Percentiles rank a stretch among this genome's conserved stretches.
Conservation (phyloP, 1,140 invertebrate genomes). For the Apis cerana region DNA sequence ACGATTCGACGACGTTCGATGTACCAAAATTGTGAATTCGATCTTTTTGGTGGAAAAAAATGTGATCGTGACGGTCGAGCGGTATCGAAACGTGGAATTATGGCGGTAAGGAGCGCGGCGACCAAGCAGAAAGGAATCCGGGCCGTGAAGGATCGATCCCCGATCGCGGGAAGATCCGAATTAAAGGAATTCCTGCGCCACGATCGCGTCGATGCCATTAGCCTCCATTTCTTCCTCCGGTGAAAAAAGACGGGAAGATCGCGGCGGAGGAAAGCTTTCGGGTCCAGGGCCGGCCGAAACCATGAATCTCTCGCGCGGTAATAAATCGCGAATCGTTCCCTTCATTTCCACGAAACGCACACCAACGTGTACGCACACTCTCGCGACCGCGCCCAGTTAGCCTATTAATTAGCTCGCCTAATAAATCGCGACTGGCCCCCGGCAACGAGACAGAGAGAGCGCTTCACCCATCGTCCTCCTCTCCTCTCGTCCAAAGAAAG, state of each 20-base stretch:
- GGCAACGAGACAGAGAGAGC: neutral
- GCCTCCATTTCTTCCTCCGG: neutral
- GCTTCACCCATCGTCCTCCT: slow-evolving; percentile 27
- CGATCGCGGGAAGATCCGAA: slow-evolving; percentile 35
- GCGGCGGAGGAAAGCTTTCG: slow-evolving; percentile 21
- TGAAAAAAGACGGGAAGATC: slow-evolving; percentile 9
- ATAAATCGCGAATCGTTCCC: slow-evolving; percentile 66
- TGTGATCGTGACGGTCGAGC: neutral
- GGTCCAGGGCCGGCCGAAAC: neutral
- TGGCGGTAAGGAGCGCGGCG: neutral
- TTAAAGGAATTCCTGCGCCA: slow-evolving; percentile 36
- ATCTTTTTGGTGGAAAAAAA: neutral
- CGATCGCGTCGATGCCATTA: slow-evolving; percentile 19
- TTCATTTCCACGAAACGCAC: slow-evolving; percentile 68
- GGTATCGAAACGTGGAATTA: slow-evolving; percentile 8
- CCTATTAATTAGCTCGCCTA: slow-evolving; percentile 77
- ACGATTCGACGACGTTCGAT: no score
- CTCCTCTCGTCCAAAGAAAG: neutral
- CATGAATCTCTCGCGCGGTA: slow-evolving; percentile 41
- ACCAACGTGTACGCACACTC: slow-evolving; percentile 32
- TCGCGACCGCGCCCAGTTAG: slow-evolving; percentile 47
- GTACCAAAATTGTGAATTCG: no score
- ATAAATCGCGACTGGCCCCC: slow-evolving; percentile 69
- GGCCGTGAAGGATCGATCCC: slow-evolving; percentile 19
- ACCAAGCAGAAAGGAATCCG: slow-evolving; percentile 29